phyloP scores from a whole-genome alignment of 2,888 invertebrate genomes.

The Nematopogon swammerdamellus region DNA sequence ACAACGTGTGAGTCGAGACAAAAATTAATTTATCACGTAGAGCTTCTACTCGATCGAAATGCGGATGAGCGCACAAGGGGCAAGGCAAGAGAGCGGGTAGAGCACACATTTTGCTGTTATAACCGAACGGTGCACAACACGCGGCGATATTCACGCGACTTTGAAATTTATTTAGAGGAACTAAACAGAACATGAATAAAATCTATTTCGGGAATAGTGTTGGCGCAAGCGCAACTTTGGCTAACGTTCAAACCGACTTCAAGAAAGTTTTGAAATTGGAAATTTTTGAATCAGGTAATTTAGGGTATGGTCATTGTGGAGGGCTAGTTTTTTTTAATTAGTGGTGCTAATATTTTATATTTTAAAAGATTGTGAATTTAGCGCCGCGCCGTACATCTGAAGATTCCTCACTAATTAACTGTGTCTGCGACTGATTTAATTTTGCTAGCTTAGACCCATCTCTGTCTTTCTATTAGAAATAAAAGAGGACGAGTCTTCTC shows the following conservation, averaged over 20 bases:
- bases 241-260: neutral
- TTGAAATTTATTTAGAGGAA: neutral
- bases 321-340: no score
- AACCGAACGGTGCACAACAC: neutral
- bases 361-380: no score
- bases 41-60: conserved; percentile 68
- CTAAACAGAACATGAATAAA: neutral
- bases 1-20: conserved; percentile 70
- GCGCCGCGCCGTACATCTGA: no score
- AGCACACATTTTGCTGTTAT: conserved; percentile 30
- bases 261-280: neutral
- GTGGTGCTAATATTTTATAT: no score
- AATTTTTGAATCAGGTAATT: neutral
- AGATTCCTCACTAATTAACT: no score
- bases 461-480: no score
- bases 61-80: conserved; percentile 72
- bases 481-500: no score
- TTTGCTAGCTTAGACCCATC: no score
- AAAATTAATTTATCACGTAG: conserved; percentile 69
- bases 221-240: neutral
- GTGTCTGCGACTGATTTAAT: no score
- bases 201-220: neutral
- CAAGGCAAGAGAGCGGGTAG: conserved; percentile 63
- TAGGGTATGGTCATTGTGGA: no score
- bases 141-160: neutral